Evolutionary conservation across 2,113 vertebrate genomes (phyloP).

Genomic region (Dromas ardeola): DNA sequence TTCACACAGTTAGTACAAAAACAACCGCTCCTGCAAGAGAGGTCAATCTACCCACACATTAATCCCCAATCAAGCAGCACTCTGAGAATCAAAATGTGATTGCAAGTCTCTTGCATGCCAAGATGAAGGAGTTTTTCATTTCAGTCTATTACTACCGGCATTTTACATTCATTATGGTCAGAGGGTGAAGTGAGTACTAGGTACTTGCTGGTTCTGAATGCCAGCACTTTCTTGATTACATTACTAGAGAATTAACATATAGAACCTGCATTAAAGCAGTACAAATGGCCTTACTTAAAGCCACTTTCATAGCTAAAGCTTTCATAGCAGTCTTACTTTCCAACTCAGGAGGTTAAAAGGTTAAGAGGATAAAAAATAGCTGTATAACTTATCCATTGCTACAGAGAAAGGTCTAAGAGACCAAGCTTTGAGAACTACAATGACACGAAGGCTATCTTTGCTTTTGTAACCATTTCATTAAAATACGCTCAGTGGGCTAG

Average conservation of each 20-base stretch:
- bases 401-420: constrained; percentile 11
- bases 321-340: not conserved
- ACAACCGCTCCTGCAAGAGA: constrained; percentile 65
- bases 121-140: constrained; percentile 64
- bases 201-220: constrained; percentile 41
- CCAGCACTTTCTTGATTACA: constrained; percentile 48
- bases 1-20: constrained; percentile 75
- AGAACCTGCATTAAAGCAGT: not conserved
- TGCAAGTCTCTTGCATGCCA: constrained; percentile 69
- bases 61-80: constrained; percentile 73
- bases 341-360: not conserved
- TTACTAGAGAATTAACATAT: constrained; percentile 35
- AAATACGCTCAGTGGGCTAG: not conserved
- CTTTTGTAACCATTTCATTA: constrained; percentile 14
- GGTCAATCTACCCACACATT: constrained; percentile 68
- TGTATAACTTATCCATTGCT: not conserved
- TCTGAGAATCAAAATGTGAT: constrained; percentile 75
- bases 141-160: constrained; percentile 49
- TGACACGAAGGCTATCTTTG: not conserved
- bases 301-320: not conserved
- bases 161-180: constrained; percentile 67
- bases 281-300: not conserved
- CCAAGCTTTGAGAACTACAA: not conserved
- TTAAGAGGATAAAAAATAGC: not conserved
- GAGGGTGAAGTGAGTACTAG: constrained; percentile 26